These are phyloP conservation scores for Drosophila jambulina DNA, from an alignment of 1,140 invertebrate genomes.

Conservation along the genomic window DNA sequence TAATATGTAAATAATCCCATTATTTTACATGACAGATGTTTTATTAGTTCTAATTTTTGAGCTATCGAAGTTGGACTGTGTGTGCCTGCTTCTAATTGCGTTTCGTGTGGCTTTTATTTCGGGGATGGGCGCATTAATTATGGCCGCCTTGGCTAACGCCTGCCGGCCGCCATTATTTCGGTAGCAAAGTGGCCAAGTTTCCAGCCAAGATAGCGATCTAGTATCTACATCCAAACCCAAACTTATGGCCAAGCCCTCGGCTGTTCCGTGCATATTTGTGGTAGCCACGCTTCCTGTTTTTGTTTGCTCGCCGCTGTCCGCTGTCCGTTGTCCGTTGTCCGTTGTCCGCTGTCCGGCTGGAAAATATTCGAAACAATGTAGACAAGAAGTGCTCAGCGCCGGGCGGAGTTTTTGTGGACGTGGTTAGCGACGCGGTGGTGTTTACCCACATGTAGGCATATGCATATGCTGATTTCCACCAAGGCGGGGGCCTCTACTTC, in stretches of 20 bases:
- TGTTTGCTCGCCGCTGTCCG: constrained; percentile 63
- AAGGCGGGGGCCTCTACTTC: constrained; percentile 37
- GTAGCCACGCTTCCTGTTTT: constrained; percentile 83
- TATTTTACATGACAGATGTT: constrained; percentile 7
- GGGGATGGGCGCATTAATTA: constrained; percentile 72
- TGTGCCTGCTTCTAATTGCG: constrained; percentile 78
- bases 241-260: constrained; percentile 47
- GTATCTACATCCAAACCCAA: constrained; percentile 70
- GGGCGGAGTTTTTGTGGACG: constrained; percentile 64
- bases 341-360: constrained; percentile 23
- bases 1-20: neutral
- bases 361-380: constrained; percentile 62
- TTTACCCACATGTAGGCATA: constrained; percentile 84
- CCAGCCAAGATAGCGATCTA: constrained; percentile 70
- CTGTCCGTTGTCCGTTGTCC: constrained; percentile 18
- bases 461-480: constrained; percentile 78
- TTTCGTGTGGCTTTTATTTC: constrained; percentile 71
- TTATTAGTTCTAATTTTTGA: neutral
- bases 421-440: constrained; percentile 79
- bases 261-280: constrained; percentile 75
- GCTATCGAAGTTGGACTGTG: constrained; percentile 33
- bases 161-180: constrained; percentile 73
- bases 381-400: constrained; percentile 71
- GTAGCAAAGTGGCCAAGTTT: constrained; percentile 61
- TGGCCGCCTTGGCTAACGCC: constrained; percentile 64